Evolutionary conservation across 2,113 vertebrate genomes (phyloP), one percentile per base, ranked within the genome.

Genomic region (Plecturocebus donacophilus): DNA sequence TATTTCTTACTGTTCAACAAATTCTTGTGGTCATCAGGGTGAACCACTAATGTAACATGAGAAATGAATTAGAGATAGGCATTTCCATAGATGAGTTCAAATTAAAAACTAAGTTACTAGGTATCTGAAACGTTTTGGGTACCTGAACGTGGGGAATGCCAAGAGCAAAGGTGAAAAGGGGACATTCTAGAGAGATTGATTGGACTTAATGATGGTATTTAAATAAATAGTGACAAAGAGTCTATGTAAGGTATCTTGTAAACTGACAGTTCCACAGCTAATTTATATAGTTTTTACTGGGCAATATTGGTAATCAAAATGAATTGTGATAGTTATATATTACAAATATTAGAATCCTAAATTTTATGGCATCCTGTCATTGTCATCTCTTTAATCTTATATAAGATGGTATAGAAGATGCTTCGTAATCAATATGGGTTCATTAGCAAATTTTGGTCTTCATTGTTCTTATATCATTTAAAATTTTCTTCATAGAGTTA

Each of bases 371-470:
- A 32, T 42, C n/a, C 19, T 54, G 32, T 77, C 45, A 92, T 84
- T 97, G 21, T 95, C 17, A 11, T 87, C n/a, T 89, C 38, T 83
- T 93, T 96, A 87, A 83, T 83, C 40, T 87, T 42, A 38, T 64
- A 21, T 35, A 73, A 1, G 17, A 40, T 97, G 47, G 42, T 77
- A 54, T 64, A 90, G 20, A 91, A 85, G 35, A 75, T 95, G 23
- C 64, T 89, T 96, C 32, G 42, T 84, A n/a, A n/a, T 93, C 32
- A 90, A 87, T 95, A 61, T 94, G 32, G 25, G 45, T 89, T 90
- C n/a, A 90, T 80, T 93, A 95, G 77, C 90, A 79, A 80, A 85
- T 93, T 87, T 83, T 92, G 32, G 40, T 90, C 38, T 88, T 89
- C 9, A 2, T 88, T 49, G 6, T 42, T 17, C 75, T 85, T 97